Evolutionary conservation across 64 coral and sea anemone genomes (phyloP).

Genomic region (Montipora cactus): DNA sequence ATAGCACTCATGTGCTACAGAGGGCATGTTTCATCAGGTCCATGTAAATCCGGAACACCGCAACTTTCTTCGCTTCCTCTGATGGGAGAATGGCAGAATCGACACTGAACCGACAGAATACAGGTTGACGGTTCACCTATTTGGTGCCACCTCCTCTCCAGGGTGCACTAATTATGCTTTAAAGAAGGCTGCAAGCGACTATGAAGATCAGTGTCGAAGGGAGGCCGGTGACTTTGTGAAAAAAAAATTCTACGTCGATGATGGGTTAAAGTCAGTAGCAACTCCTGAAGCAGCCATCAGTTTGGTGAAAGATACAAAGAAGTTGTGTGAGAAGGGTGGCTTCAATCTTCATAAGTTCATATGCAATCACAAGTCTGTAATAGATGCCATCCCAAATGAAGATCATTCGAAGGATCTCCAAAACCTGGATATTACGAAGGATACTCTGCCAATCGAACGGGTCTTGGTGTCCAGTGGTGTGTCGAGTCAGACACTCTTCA

Average conservation of each 20-base stretch:
- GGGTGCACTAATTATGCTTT: conserved; percentile 17
- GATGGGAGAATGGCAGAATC: conserved; percentile 14
- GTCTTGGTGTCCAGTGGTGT: conserved; percentile 35
- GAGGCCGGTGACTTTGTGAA: neutral
- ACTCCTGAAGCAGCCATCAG: neutral
- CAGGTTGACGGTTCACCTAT: neutral
- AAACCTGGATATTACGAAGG: neutral
- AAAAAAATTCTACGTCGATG: conserved; percentile 23
- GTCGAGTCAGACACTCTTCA: conserved; percentile 29
- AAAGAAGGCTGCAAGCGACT: conserved; percentile 1
- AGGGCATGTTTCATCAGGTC: neutral
- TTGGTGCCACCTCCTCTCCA: neutral
- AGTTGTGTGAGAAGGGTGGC: conserved; percentile 12
- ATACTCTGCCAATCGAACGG: neutral
- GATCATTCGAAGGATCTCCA: neutral
- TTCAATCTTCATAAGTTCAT: conserved; percentile 20
- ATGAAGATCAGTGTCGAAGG: conserved; percentile 9
- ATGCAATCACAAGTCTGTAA: conserved; percentile 2
- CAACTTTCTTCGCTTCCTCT: conserved; percentile 55
- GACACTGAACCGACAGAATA: neutral
- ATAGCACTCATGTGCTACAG: neutral
- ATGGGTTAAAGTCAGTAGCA: neutral
- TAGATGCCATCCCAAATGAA: neutral
- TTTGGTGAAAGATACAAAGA: neutral
- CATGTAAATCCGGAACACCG: conserved; percentile 7